Evolutionary conservation across 2,113 vertebrate genomes (phyloP).

Genomic region (Paradisaea rubra): DNA sequence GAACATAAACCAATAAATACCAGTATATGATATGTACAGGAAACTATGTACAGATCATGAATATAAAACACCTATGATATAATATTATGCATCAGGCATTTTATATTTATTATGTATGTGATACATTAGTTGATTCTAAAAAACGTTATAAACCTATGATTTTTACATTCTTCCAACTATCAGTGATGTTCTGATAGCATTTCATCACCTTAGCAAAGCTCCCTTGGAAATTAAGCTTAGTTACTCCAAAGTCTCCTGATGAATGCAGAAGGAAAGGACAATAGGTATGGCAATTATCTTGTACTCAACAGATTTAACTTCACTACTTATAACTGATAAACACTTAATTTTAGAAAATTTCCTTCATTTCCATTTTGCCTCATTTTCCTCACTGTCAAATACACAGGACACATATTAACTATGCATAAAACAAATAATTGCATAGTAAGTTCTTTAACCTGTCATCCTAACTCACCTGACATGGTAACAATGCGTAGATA

Average conservation of each 20-base stretch:
- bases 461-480: neutral
- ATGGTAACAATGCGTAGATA: neutral
- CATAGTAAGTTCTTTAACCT: neutral
- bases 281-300: neutral
- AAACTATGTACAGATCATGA: neutral
- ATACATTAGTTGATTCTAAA: neutral
- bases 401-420: neutral
- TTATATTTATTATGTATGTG: neutral
- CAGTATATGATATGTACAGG: neutral
- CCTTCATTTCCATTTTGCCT: neutral
- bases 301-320: neutral
- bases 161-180: neutral
- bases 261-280: neutral
- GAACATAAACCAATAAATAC: neutral
- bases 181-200: neutral
- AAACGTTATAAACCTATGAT: neutral
- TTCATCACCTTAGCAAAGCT: neutral
- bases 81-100: neutral
- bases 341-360: neutral
- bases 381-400: neutral
- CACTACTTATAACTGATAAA: neutral
- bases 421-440: neutral
- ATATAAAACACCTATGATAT: neutral
- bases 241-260: neutral
- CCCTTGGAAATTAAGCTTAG: neutral